phyloP scores from a whole-genome alignment of 2,888 invertebrate species.

The Phlogophora meticulosa region DNA sequence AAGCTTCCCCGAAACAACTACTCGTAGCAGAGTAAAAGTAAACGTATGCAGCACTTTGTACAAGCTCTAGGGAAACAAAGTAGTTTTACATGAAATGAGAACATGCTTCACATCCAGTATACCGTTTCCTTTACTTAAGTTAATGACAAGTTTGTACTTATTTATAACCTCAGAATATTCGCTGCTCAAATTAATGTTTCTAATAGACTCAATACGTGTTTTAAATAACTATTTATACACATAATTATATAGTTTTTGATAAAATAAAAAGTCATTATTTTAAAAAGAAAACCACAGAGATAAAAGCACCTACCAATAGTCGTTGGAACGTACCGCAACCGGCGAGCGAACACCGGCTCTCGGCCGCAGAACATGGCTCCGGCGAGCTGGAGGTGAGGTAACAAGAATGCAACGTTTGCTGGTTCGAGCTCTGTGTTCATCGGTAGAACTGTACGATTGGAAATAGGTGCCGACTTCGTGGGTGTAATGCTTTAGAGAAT shows the following conservation, averaged over 20 bases:
- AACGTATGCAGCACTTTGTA: constrained; percentile 41
- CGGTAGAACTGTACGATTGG: constrained; percentile 5
- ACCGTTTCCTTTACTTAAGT: constrained; percentile 4
- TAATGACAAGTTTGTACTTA: background rate
- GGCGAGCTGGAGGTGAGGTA: background rate
- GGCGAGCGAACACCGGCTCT: constrained; percentile 6
- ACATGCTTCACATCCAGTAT: background rate
- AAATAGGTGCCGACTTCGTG: constrained; percentile 5
- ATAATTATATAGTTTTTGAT: too few relatives aligned
- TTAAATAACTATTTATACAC: too few relatives aligned
- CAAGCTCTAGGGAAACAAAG: constrained; percentile 16
- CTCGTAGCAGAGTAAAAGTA: constrained; percentile 35
- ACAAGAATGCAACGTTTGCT: constrained; percentile 39
- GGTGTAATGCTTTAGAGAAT: constrained; percentile 7
- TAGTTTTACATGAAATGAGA: constrained; percentile 29
- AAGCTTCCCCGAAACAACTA: constrained; percentile 34
- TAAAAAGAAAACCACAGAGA: background rate
- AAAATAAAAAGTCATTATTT: background rate
- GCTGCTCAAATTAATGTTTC: too few relatives aligned
- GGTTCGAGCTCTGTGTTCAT: background rate
- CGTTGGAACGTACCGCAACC: constrained; percentile 4
- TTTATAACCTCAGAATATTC: background rate
- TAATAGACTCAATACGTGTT: background rate
- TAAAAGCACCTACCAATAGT: constrained; percentile 8
- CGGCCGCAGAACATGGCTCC: constrained; percentile 2